Conservation (phyloP, 1,140 invertebrate genomes). For the Aradophagus sp. region DNA sequence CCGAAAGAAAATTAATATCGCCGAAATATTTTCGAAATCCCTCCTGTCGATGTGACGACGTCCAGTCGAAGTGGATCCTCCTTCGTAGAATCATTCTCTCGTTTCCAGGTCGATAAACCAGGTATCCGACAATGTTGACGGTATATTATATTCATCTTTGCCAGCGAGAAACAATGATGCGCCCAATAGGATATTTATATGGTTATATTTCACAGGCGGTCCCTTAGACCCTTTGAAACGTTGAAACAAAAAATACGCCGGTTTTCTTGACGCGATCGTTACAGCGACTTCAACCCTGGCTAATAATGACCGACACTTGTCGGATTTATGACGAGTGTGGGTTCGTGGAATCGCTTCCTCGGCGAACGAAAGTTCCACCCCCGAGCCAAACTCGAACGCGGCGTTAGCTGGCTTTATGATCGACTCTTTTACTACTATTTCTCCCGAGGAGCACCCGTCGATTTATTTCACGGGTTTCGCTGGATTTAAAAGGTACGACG, state of each 20-base stretch:
- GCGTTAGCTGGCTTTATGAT: conserved; percentile 5
- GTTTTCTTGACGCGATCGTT: conserved; percentile 13
- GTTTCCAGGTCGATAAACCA: conserved; percentile 16
- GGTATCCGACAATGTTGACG: conserved; percentile 15
- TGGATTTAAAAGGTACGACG: conserved; percentile 30
- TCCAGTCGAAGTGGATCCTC: too few species aligned
- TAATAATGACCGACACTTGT: conserved; percentile 38
- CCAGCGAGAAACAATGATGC: conserved; percentile 20
- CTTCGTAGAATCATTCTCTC: conserved; percentile 25
- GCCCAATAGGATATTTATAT: conserved; percentile 27
- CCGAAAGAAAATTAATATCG: too few species aligned
- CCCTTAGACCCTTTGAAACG: neutral
- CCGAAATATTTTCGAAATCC: too few species aligned
- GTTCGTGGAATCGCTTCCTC: conserved; percentile 7
- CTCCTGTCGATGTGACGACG: too few species aligned
- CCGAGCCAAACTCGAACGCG: neutral
- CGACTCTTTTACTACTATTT: conserved; percentile 19
- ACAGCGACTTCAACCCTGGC: conserved; percentile 16
- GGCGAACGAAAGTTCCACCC: neutral
- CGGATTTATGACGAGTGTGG: conserved; percentile 22
- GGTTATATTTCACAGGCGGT: conserved; percentile 13
- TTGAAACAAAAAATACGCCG: conserved; percentile 22
- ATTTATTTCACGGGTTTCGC: conserved; percentile 50
- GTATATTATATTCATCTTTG: conserved; percentile 19
- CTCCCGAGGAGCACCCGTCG: conserved; percentile 4